A percentile compares a stretch with the other conserved stretches of the same genome.
These are phyloP conservation scores for Hoplias malabaricus DNA, from an alignment of 2,113 vertebrate species.

Conservation along the genomic window DNA sequence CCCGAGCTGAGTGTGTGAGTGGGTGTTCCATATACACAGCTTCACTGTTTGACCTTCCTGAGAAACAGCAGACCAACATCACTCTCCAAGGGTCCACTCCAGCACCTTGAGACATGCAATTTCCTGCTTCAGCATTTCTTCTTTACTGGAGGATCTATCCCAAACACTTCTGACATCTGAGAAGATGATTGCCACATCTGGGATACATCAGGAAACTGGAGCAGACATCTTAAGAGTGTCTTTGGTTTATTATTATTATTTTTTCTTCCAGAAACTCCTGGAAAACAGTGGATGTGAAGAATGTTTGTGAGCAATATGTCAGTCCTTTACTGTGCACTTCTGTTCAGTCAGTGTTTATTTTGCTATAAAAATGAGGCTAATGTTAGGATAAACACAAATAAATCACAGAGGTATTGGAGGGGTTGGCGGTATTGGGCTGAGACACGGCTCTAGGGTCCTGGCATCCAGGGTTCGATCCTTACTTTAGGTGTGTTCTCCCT, in stretches of 20 bases:
- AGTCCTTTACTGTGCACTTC: too few relatives aligned
- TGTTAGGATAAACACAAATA: too few relatives aligned
- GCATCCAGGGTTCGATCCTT: too few relatives aligned
- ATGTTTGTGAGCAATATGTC: too few relatives aligned
- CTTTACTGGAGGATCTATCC: neutral
- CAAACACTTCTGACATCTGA: neutral
- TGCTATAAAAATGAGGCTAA: too few relatives aligned
- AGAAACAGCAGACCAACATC: neutral
- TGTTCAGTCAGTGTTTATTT: too few relatives aligned
- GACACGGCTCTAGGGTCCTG: neutral
- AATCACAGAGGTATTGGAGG: too few relatives aligned
- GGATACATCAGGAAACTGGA: neutral
- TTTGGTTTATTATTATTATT: slow-evolving; percentile 4
- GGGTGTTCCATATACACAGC: neutral
- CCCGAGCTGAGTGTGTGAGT: neutral
- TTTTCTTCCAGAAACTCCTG: too few relatives aligned
- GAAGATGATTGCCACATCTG: neutral
- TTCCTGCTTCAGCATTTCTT: neutral
- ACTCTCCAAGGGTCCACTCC: neutral
- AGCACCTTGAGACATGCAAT: neutral
- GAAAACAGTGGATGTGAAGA: neutral
- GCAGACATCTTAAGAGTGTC: neutral
- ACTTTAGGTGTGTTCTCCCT: too few relatives aligned
- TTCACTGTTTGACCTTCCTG: neutral
- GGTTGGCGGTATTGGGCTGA: too few relatives aligned